These are phyloP conservation scores for Platygyra sinensis DNA, from an alignment of 64 coral and sea anemone genomes.

Conservation along the genomic window DNA sequence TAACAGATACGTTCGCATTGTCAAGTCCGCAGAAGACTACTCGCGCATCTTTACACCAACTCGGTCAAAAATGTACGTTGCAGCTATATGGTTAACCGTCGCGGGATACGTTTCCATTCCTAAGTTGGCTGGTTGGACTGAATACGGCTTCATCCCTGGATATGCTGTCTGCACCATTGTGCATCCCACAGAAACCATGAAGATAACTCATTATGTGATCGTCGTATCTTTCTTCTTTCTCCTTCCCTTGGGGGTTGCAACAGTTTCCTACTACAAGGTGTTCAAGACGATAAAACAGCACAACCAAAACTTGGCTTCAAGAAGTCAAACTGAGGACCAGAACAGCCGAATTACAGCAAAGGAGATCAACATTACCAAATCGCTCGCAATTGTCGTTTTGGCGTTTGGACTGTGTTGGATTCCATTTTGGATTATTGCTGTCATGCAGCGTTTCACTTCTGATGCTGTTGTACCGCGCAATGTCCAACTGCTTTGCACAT, in stretches of 20 bases:
- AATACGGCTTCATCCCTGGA: slow-evolving; percentile 7
- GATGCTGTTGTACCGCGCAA: slow-evolving; percentile 15
- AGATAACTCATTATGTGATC: neutral
- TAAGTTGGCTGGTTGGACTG: neutral
- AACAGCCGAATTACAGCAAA: neutral
- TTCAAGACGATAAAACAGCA: neutral
- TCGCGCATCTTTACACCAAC: neutral
- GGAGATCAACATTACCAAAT: slow-evolving; percentile 15
- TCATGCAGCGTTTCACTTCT: slow-evolving; percentile 5
- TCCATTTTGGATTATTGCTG: slow-evolving; percentile 8
- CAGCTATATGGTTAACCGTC: neutral
- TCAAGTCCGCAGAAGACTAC: neutral
- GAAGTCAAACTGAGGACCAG: neutral
- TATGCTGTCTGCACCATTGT: slow-evolving; percentile 10
- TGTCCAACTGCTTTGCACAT: slow-evolving; percentile 2
- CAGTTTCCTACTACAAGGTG: slow-evolving; percentile 13
- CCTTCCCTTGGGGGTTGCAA: neutral
- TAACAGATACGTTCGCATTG: slow-evolving; percentile 13
- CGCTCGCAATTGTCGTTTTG: slow-evolving; percentile 1
- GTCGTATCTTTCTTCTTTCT: neutral
- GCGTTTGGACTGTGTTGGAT: slow-evolving; percentile 9
- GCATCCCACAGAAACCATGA: neutral
- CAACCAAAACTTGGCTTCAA: neutral
- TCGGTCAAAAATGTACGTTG: slow-evolving; percentile 1
- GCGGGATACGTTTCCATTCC: slow-evolving; percentile 9